Conservation (phyloP, 2,797 vertebrate species). For the Agapornis canus region DNA sequence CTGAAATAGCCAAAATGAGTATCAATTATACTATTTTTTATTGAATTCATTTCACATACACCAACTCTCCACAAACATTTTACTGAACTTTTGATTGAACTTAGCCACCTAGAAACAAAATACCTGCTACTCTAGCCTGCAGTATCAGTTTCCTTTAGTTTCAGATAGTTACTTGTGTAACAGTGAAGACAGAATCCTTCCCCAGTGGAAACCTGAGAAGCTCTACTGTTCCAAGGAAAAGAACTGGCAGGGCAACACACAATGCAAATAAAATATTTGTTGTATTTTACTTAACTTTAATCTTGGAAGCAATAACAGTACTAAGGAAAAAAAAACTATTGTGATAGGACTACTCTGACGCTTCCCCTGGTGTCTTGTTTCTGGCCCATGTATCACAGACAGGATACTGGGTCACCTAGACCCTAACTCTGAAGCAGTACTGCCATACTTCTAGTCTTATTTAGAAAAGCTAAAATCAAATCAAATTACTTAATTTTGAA, state of each 20-base stretch:
- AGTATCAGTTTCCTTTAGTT: background rate
- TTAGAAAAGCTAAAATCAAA: background rate
- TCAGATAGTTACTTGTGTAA: background rate
- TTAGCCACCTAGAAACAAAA: background rate
- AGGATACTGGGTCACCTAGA: background rate
- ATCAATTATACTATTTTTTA: background rate
- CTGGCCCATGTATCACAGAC: background rate
- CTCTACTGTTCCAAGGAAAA: background rate
- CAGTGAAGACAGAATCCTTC: background rate
- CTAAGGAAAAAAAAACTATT: background rate
- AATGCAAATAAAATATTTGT: background rate
- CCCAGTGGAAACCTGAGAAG: rapidly evolving
- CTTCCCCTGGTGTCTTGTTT: rapidly evolving
- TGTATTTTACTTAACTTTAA: background rate
- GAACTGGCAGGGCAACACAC: background rate
- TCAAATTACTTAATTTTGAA: background rate
- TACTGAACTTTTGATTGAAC: background rate
- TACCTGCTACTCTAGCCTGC: background rate
- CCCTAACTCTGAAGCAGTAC: background rate
- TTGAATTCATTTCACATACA: background rate
- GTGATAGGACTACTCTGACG: background rate
- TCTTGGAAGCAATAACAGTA: background rate
- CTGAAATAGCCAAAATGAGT: background rate
- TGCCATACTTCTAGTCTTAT: background rate
- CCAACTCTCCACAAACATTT: background rate